A percentile compares a stretch with the other conserved stretches of the same genome.
Evolutionary conservation across 2,888 invertebrate species (phyloP).

Genomic region (Atethmia centrago): DNA sequence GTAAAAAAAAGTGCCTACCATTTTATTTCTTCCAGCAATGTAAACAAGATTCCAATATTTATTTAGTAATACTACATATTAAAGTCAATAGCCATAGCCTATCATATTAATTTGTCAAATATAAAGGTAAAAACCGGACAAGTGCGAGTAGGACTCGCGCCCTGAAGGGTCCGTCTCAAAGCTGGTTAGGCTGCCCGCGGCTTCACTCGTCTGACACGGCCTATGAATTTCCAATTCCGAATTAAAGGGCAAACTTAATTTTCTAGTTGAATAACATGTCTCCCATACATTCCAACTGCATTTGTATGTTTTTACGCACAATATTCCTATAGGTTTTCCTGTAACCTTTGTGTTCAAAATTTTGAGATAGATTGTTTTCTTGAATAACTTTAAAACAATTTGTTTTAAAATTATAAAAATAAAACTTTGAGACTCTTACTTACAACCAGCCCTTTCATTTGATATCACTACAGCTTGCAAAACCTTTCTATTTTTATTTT

Average conservation of each 20-base stretch:
- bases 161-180: no score
- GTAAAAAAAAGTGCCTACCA: slow-evolving; percentile 21
- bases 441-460: no score
- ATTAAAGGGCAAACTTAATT: neutral
- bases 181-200: neutral
- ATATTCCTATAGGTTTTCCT: neutral
- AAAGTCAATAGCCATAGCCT: slow-evolving; percentile 2
- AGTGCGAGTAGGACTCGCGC: neutral
- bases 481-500: neutral
- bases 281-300: neutral
- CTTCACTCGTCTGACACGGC: neutral
- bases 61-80: slow-evolving; percentile 9
- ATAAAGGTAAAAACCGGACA: neutral
- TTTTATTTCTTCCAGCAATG: slow-evolving; percentile 26
- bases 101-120: slow-evolving; percentile 5
- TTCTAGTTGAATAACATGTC: neutral
- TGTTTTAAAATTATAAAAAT: no score
- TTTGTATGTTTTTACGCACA: no score
- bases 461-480: neutral
- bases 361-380: neutral
- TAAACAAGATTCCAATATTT: slow-evolving; percentile 21
- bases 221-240: neutral
- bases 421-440: no score
- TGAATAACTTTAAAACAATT: neutral
- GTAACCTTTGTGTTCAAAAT: neutral